Base-by-base conservation (phyloP, 1,140 invertebrate genomes). In the Rhopalosiphum maidis region DNA sequence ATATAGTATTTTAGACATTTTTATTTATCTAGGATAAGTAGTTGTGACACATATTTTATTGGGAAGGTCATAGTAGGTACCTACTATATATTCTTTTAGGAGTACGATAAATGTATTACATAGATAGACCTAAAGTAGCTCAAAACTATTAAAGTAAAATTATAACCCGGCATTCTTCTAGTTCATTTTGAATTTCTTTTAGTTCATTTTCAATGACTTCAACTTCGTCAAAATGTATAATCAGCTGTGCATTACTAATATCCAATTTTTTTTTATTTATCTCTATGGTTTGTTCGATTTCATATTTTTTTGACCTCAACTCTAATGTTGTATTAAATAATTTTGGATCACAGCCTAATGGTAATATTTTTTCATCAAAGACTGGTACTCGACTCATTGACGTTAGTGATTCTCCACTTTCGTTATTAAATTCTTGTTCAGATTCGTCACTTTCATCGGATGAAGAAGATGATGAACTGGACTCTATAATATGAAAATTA, bases 331-430 rank as follows among this genome's bases (percentile, higher is more conserved):
- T 30, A 68, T 37, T 5, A 21, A 91, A 77, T n/a, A 91, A 21
- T 91, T 91, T 91, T 46, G 55, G 55, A 91, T 91, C 90, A 60
- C 90, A 91, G 3, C 60, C 90, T 77, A 46, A 11, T 30, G 60
- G 90, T 91, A 91, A 22, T 46, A 77, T 25, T 37, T 41, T 91
- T 43, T 91, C 90, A n/a, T 91, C 90, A n/a, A 77, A 77, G 15
- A 6, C 15, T 77, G 43, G 15, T 30, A 48, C 7, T 91, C 6
- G 89, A 21, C 11, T 51, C 54, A 91, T 60, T 60, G 35, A 11
- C 25, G 18, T 77, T 41, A 43, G 22, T 15, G 90, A 91, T 41
- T 91, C 90, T 35, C 54, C 37, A 91, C 90, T 91, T 43, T n/a
- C 55, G 30, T 77, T 60, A 30, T 91, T 60, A 41, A 3, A 68